Base-by-base conservation (phyloP, 2,888 invertebrate genomes). In the Lasius fuliginosus region DNA sequence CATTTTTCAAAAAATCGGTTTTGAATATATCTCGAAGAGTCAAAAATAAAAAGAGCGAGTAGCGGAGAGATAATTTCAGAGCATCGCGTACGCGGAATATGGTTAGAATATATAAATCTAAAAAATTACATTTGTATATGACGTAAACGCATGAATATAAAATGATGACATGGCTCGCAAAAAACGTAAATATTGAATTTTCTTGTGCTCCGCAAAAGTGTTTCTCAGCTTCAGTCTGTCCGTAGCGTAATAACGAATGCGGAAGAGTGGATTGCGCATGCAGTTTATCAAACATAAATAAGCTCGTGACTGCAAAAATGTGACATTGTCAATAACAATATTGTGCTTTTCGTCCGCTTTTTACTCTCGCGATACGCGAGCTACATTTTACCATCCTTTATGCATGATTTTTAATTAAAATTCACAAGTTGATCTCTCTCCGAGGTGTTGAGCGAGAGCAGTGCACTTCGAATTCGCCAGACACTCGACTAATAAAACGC, bases 391-490 rank as follows among this genome's bases (percentile, higher is more conserved):
- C 15, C 77, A 30, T 68, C 58, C 56, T 71, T 68, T 79, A 79
- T 69, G 68, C 68, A 33, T 79, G n/a, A 46, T 27, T 81, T 81
- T 81, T 71, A 81, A 81, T 81, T 81, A 81, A 81, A 81, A 71
- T 81, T 81, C 46, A 62, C 69, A 46, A 69, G 27, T 27, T 11
- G 46, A 9, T 27, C 36, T 36, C 68, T n/a, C 18, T n/a, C 79
- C 9, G 58, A 60, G 15, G 33, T 11, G 60, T 12, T 15, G 53
- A 36, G 42, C 56, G 58, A 36, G 36, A 27, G 36, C 27, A 1
- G 3, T 8, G 8, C 33, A 69, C 18, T 71, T 60, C 60, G 8
- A 69, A 79, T 79, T 79, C 60, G 33, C 69, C 58, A 36, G 71
- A 81, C 69, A 33, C 36, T 33, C 27, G 60, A 46, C 60, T 81